These are phyloP conservation scores for Squalus acanthias DNA, from an alignment of 2,797 vertebrate genomes.

Conservation along the genomic window DNA sequence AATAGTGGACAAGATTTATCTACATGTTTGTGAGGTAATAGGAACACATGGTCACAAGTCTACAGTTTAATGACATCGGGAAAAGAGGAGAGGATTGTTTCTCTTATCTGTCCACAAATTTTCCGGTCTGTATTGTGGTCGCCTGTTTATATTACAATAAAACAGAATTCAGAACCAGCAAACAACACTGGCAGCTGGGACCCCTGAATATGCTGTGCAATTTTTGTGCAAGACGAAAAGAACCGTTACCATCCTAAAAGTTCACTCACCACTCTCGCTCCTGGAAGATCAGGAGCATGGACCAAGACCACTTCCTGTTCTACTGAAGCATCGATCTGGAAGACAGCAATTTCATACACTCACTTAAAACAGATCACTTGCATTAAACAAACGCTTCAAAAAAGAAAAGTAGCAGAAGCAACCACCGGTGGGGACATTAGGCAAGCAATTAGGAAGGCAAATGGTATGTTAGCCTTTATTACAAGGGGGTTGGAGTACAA, in stretches of 20 bases:
- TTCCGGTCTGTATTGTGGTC: background rate
- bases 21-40: background rate
- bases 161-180: background rate
- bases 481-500: background rate
- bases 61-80: background rate
- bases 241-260: background rate
- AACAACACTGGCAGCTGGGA: background rate
- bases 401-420: background rate
- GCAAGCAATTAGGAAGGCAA: background rate
- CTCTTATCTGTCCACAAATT: background rate
- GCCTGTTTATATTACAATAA: background rate
- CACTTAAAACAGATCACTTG: background rate
- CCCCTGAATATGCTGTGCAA: background rate
- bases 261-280: constrained; percentile 57
- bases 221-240: background rate
- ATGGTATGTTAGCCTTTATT: background rate
- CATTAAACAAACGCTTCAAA: background rate
- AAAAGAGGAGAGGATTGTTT: background rate
- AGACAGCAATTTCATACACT: background rate
- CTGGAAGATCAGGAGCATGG: constrained; percentile 61
- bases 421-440: background rate
- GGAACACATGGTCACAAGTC: background rate
- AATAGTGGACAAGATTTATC: background rate
- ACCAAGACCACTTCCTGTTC: constrained; percentile 61
- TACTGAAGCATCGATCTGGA: constrained; percentile 61